Evolutionary conservation across 2,113 vertebrate species (phyloP), one percentile per base, ranked within the genome.

Genomic region (Hippocampus zosterae): DNA sequence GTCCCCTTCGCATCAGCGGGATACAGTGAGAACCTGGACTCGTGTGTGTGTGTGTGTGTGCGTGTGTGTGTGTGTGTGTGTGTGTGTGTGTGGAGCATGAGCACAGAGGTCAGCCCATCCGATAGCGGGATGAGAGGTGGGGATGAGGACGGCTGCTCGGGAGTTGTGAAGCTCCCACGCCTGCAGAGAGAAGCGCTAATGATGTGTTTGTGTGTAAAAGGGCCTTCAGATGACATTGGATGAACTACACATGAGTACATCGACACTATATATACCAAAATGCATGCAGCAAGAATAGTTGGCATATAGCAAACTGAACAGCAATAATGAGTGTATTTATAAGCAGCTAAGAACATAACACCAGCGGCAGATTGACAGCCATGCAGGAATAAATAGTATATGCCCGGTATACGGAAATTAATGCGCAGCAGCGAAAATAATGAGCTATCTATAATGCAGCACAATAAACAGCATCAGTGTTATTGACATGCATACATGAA

Each of bases 1-100:
- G 90, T 91, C 87, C 87, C 86, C 80, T 85, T 78, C 74, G 86
- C 88, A 88, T 82, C 87, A 85, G 81, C 70, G 70, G 84, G 83
- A 83, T 85, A 82, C 80, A 83, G 85, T 83, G 81, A 85, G 88
- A 88, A 86, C 61, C 75, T 74, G 76, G 80, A 44, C 42, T 25
- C 3, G 3, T 44, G 41, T 25, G 61, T 62, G 18, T 11, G 15
- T 10, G 29, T 40, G 60, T 40, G 40, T 3, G 23, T 57, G 55
- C 5, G 10, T 12, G 53, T 55, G 53, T 21, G 18, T 9, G 33
- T n/a, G 53, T n/a, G 53, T 11, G n/a, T n/a, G 19, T 13, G 23
- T 23, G 55, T 23, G 79, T 85, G 72, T 72, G 80, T 15, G 23
- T 69, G 79, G 79, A 80, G 80, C 76, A 78, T 67, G 77, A 64